phyloP scores from a whole-genome alignment of 2,797 vertebrate genomes.

The Anisognathus igniventris region DNA sequence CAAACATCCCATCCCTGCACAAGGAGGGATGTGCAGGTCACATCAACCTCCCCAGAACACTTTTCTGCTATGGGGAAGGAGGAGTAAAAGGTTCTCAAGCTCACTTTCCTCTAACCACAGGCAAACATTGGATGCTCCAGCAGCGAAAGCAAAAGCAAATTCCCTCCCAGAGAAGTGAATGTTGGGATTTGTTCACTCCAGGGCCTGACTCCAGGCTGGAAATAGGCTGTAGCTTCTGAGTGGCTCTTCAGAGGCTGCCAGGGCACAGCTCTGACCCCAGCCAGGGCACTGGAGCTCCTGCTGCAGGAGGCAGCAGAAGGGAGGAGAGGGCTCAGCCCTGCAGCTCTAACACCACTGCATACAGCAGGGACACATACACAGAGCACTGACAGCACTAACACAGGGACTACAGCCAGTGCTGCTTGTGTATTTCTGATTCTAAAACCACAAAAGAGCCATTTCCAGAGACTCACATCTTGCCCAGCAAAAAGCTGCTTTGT shows the following conservation, averaged over 20 bases:
- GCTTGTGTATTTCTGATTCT: neutral
- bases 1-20: neutral
- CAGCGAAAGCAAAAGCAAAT: neutral
- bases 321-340: neutral
- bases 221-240: neutral
- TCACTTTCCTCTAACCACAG: neutral
- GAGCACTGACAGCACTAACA: neutral
- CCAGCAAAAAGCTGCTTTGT: neutral
- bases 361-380: neutral
- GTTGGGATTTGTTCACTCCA: accelerated
- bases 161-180: neutral
- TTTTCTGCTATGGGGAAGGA: neutral
- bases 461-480: neutral
- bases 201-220: neutral
- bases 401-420: neutral
- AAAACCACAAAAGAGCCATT: neutral
- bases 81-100: neutral
- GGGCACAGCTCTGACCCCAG: neutral
- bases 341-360: neutral
- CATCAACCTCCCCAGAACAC: neutral
- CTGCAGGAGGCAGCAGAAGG: neutral
- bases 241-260: neutral
- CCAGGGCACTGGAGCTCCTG: accelerated
- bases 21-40: neutral
- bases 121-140: neutral